A percentile compares a stretch with the other conserved stretches of the same genome.
Evolutionary conservation across 2,888 invertebrate genomes (phyloP).

Genomic region (Erpobdella octoculata): DNA sequence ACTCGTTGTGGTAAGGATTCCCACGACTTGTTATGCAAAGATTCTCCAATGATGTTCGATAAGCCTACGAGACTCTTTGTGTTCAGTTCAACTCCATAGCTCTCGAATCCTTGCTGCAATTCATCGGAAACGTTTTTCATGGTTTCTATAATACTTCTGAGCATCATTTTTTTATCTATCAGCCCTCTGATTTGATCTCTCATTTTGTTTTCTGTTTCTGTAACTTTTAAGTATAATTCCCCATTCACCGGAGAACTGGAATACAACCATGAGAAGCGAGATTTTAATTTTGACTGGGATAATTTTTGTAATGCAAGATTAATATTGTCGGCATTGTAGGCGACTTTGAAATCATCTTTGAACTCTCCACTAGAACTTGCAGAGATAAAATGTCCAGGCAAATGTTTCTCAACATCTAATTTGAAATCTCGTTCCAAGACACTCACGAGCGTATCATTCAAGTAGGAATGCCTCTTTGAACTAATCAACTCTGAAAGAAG

Average conservation of each 20-base stretch:
- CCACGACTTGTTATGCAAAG: not conserved
- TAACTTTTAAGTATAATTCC: slow-evolving; percentile 17
- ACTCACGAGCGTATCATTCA: not conserved
- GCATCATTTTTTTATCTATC: slow-evolving; percentile 21
- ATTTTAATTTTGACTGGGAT: not conserved
- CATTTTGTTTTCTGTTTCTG: not conserved
- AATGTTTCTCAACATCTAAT: slow-evolving; percentile 6
- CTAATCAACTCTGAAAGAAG: not conserved
- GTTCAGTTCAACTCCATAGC: slow-evolving; percentile 18
- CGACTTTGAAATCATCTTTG: too few species aligned
- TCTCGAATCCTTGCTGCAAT: slow-evolving; percentile 13
- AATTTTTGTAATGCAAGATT: slow-evolving; percentile 3
- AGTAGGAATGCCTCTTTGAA: not conserved
- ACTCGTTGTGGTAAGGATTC: slow-evolving; percentile 3
- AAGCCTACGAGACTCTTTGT: not conserved
- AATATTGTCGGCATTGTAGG: not conserved
- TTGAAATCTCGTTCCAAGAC: slow-evolving; percentile 20
- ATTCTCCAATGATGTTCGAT: not conserved
- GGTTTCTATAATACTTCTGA: slow-evolving; percentile 2
- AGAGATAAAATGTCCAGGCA: not conserved
- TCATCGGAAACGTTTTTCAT: slow-evolving; percentile 17
- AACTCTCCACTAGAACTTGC: not conserved
- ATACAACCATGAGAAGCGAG: slow-evolving; percentile 3
- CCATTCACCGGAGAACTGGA: slow-evolving; percentile 2
- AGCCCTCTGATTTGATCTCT: not conserved